Evolutionary conservation across 1,140 invertebrate species (phyloP).

Genomic region (Drosophila setifemur): DNA sequence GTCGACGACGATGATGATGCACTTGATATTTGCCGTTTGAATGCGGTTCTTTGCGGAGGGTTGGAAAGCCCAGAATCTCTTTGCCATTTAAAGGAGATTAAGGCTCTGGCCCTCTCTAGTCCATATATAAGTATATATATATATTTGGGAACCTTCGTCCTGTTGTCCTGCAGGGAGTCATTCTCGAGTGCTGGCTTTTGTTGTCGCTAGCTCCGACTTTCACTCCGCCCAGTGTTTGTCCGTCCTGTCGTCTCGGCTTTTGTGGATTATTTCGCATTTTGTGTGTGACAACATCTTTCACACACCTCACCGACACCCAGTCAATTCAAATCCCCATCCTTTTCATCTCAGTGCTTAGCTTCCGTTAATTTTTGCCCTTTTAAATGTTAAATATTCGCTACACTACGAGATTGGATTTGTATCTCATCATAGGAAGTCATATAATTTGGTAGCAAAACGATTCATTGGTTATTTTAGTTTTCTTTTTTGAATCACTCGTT

Average conservation of each 20-base stretch:
- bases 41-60: slow-evolving; percentile 35
- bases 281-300: slow-evolving; percentile 28
- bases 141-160: slow-evolving; percentile 18
- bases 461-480: no score
- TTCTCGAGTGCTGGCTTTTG: slow-evolving; percentile 61
- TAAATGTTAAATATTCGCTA: slow-evolving; percentile 74
- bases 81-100: slow-evolving; percentile 75
- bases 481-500: no score
- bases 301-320: background rate
- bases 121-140: no score
- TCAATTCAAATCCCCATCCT: background rate
- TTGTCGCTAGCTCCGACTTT: slow-evolving; percentile 66
- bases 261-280: slow-evolving; percentile 70
- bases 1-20: slow-evolving; percentile 65
- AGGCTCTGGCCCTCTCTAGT: slow-evolving; percentile 31
- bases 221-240: slow-evolving; percentile 50
- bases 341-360: slow-evolving; percentile 20
- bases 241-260: slow-evolving; percentile 53
- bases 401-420: no score
- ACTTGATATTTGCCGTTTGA: slow-evolving; percentile 77
- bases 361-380: slow-evolving; percentile 66
- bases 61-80: slow-evolving; percentile 37
- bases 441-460: no score
- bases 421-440: no score
- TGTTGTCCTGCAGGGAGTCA: slow-evolving; percentile 30